A percentile compares a stretch with the other conserved stretches of the same genome.
phyloP scores from a whole-genome alignment of 30 jellyfish, hydroid and myxozoan genomes.

The Hydractinia symbiolongicarpus region DNA sequence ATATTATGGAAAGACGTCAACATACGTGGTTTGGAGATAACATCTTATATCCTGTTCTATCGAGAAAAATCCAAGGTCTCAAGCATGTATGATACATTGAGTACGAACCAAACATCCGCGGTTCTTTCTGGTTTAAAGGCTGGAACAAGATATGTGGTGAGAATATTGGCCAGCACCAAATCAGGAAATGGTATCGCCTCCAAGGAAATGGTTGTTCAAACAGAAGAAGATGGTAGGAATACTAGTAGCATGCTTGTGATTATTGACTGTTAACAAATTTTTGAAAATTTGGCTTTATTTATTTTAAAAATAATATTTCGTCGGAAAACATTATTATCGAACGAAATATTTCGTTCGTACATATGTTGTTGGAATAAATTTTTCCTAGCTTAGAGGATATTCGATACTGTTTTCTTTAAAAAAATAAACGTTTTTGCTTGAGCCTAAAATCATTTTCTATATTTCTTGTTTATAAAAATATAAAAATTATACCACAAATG shows the following conservation, averaged over 20 bases:
- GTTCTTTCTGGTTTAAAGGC: slow-evolving; percentile 33
- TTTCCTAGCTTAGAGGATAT: no score
- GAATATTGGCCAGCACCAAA: slow-evolving; percentile 50
- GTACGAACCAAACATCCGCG: slow-evolving; percentile 19
- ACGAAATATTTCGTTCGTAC: no score
- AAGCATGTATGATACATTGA: slow-evolving; percentile 11
- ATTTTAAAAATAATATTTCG: no score
- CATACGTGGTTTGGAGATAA: neutral
- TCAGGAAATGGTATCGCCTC: slow-evolving; percentile 78
- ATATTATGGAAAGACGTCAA: slow-evolving; percentile 1
- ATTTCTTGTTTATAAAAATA: no score
- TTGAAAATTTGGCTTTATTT: no score
- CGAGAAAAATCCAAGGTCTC: slow-evolving; percentile 14
- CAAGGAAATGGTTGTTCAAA: slow-evolving; percentile 9
- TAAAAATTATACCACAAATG: no score
- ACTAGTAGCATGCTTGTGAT: neutral
- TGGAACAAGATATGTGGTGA: slow-evolving; percentile 34
- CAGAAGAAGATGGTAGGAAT: slow-evolving; percentile 42
- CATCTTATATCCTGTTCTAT: slow-evolving; percentile 63
- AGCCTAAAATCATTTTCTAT: no score
- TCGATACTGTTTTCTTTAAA: no score
- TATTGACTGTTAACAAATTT: no score
- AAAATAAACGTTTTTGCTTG: no score
- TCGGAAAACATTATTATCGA: no score
- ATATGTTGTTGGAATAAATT: no score